phyloP scores from a whole-genome alignment of 1,140 invertebrate genomes.

The Drosophila nannoptera region DNA sequence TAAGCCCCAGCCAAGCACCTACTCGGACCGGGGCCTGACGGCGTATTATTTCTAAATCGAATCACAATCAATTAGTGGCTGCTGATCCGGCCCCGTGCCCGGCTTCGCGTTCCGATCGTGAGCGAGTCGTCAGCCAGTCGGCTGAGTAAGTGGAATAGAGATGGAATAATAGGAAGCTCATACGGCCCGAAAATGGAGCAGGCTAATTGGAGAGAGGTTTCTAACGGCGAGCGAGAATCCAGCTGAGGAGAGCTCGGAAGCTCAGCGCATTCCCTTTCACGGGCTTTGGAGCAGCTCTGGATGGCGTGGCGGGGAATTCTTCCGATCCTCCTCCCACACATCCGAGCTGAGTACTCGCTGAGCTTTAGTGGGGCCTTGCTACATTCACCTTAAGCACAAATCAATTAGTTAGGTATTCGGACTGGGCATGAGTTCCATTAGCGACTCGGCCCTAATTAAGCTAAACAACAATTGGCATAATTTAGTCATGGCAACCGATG shows the following conservation, averaged over 20 bases:
- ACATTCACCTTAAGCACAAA: conserved; percentile 20
- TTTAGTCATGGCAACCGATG: conserved; percentile 61
- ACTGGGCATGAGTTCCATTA: conserved; percentile 72
- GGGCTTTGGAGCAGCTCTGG: too few species aligned
- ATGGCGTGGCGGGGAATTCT: too few species aligned
- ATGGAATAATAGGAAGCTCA: conserved; percentile 24
- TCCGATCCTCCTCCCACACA: too few species aligned
- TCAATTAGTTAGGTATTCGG: conserved; percentile 51
- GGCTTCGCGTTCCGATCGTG: conserved; percentile 18
- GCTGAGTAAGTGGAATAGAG: conserved; percentile 5
- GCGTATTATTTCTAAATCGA: conserved; percentile 44
- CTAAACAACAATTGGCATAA: conserved; percentile 73
- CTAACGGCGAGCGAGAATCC: not conserved
- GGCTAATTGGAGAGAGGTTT: not conserved
- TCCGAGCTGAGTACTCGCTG: too few species aligned
- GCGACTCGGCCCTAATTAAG: conserved; percentile 66
- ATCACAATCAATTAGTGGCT: conserved; percentile 48
- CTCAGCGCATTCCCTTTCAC: too few species aligned
- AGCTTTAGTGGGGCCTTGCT: conserved; percentile 12
- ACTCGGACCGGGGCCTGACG: conserved; percentile 57
- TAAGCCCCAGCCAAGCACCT: conserved; percentile 6
- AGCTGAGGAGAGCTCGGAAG: not conserved
- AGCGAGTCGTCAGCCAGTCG: conserved; percentile 25
- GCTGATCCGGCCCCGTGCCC: conserved; percentile 27
- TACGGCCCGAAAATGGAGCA: not conserved